Conservation (phyloP, 2,797 vertebrate species). For the Echiichthys vipera region DNA sequence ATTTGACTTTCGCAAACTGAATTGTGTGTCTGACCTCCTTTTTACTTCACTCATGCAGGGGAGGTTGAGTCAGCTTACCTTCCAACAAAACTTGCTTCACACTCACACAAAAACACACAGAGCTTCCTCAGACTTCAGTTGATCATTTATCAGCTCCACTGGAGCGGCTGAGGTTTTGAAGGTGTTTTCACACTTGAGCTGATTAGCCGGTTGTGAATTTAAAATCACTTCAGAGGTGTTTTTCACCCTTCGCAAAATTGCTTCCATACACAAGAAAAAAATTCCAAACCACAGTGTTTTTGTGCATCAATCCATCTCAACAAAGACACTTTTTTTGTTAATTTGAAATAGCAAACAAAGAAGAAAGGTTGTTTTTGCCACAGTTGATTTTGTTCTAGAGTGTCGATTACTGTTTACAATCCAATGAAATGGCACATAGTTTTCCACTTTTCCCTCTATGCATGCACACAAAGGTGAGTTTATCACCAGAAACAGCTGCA, state of each 20-base stretch:
- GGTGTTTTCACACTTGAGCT: conserved; percentile 38
- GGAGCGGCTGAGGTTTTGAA: conserved; percentile 15
- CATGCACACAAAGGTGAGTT: not conserved
- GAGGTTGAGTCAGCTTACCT: not conserved
- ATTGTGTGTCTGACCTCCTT: not conserved
- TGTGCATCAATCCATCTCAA: conserved; percentile 9
- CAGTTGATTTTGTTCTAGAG: not conserved
- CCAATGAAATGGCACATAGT: not conserved
- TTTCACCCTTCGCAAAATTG: conserved; percentile 3
- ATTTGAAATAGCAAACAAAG: conserved; percentile 15
- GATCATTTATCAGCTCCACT: conserved; percentile 21
- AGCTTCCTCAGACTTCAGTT: not conserved
- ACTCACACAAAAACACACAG: conserved; percentile 9
- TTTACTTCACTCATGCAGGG: not conserved
- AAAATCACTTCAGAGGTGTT: conserved; percentile 1
- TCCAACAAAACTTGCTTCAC: conserved; percentile 8
- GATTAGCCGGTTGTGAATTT: conserved; percentile 16
- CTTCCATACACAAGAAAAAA: conserved; percentile 13
- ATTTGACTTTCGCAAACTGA: conserved; percentile 12
- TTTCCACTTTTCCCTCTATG: not conserved
- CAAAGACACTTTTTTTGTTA: not conserved
- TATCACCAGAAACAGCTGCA: not conserved
- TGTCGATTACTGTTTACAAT: conserved; percentile 7
- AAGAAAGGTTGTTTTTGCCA: conserved; percentile 14
- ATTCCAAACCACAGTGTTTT: conserved; percentile 6